Base-by-base conservation (phyloP, 2,888 invertebrate species). In the Doris montereyensis region DNA sequence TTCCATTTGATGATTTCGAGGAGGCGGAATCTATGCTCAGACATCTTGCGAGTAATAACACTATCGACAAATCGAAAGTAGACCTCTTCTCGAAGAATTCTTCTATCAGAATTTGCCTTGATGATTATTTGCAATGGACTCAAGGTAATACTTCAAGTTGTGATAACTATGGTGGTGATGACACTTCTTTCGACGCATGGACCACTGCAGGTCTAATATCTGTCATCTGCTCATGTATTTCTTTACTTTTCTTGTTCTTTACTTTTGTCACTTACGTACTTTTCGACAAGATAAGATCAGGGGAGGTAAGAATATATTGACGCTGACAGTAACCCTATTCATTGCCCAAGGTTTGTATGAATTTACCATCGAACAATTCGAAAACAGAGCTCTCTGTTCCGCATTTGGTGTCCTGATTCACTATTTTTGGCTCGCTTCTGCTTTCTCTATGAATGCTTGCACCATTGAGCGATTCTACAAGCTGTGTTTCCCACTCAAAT, bases 391-490 rank as follows among this genome's bases (percentile, higher is more conserved):
- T 0, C 58, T 76, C 1, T 86, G 86, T 73, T n/a, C 76, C 52
- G 73, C 74, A 8, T 72, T 85, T 26, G 85, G 84, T 8, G 77
- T 84, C 21, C 8, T 78, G 2, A 65, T 83, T n/a, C 86, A 86
- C 74, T 84, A 81, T 65, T 77, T 81, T 52, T 85, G 85, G 85
- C 57, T 86, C 68, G 62, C 82, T 2, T 58, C 80, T 1, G 76
- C 83, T 28, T 78, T 82, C 24, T 85, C 85, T 81, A 83, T 83
- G 82, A 81, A 82, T 32, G 74, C 83, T n/a, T 84, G 84, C 70
- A 82, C 83, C 57, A 82, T 81, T 57, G 84, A 85, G 68, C 81
- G 75, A 65, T 75, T 85, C 81, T 78, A 68, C 80, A 77, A 81
- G 5, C 81, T 82, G 8, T 71, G 76, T 57, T 68, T 77, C 41